phyloP scores from a whole-genome alignment of 2,113 vertebrate species.

The Scomber scombrus region DNA sequence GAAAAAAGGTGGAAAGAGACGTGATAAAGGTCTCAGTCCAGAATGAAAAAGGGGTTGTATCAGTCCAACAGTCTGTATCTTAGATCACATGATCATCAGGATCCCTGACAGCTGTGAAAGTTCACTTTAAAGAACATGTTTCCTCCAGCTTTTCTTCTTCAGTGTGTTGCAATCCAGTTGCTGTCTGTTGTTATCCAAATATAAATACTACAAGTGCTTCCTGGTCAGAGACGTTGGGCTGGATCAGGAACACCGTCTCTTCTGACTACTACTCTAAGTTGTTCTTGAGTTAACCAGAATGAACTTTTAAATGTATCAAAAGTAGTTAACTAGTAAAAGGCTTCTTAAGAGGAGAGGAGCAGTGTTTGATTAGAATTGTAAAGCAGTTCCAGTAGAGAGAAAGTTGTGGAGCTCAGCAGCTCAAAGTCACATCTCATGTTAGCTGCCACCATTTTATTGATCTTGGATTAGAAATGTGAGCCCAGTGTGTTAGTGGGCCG shows the following conservation, averaged over 20 bases:
- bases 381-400: not conserved
- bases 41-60: too few relatives aligned
- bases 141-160: too few relatives aligned
- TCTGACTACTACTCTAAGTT: not conserved
- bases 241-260: too few relatives aligned
- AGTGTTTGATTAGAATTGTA: not conserved
- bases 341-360: not conserved
- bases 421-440: not conserved
- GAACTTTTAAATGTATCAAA: too few relatives aligned
- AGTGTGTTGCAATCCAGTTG: too few relatives aligned
- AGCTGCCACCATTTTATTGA: conserved; percentile 60
- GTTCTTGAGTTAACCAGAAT: not conserved
- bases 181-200: too few relatives aligned
- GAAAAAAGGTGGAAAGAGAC: too few relatives aligned
- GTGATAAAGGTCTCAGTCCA: too few relatives aligned
- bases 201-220: not conserved
- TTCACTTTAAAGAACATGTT: too few relatives aligned
- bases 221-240: not conserved
- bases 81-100: too few relatives aligned
- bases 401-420: not conserved
- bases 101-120: too few relatives aligned
- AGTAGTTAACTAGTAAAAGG: not conserved
- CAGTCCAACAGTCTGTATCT: too few relatives aligned
- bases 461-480: conserved; percentile 62
- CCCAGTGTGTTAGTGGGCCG: conserved; percentile 56